phyloP scores from a whole-genome alignment of 2,113 vertebrate genomes.

The Esox niger region DNA sequence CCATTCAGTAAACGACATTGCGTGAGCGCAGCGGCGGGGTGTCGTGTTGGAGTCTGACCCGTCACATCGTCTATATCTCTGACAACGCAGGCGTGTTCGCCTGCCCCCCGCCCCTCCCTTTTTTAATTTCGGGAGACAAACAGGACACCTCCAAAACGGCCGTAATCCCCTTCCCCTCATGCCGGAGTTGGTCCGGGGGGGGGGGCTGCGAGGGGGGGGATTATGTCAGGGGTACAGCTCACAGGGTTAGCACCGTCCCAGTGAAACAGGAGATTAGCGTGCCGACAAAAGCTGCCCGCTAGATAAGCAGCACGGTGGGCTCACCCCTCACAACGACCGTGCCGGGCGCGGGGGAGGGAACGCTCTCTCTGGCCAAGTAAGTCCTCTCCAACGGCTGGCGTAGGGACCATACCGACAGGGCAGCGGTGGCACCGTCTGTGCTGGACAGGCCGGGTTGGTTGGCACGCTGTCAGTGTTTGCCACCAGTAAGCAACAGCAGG shows the following conservation, averaged over 20 bases:
- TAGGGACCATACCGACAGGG: no score
- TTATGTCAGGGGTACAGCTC: slow-evolving; percentile 8
- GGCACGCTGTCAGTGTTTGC: no score
- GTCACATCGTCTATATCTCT: slow-evolving; percentile 7
- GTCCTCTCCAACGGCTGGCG: no score
- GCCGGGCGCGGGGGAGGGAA: no score
- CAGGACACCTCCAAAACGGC: slow-evolving; percentile 6
- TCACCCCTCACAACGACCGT: slow-evolving; percentile 7
- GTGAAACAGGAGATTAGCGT: slow-evolving; percentile 19
- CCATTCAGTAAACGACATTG: no score
- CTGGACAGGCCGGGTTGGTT: no score
- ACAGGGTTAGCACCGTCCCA: slow-evolving; percentile 6
- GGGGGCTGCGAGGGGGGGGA: no score
- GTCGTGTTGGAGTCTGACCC: not conserved
- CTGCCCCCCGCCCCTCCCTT: no score
- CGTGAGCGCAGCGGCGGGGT: not conserved
- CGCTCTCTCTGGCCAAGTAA: no score
- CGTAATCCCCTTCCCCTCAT: slow-evolving; percentile 4
- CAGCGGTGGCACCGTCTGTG: no score
- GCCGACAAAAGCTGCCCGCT: no score
- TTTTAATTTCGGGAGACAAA: slow-evolving; percentile 7
- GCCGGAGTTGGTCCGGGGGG: slow-evolving; percentile 16
- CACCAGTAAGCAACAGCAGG: no score
- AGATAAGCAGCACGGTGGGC: slow-evolving; percentile 25
- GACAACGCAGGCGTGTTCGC: not conserved